Evolutionary conservation across 2,113 vertebrate species (phyloP).

Genomic region (Dicrurus megarhynchus): DNA sequence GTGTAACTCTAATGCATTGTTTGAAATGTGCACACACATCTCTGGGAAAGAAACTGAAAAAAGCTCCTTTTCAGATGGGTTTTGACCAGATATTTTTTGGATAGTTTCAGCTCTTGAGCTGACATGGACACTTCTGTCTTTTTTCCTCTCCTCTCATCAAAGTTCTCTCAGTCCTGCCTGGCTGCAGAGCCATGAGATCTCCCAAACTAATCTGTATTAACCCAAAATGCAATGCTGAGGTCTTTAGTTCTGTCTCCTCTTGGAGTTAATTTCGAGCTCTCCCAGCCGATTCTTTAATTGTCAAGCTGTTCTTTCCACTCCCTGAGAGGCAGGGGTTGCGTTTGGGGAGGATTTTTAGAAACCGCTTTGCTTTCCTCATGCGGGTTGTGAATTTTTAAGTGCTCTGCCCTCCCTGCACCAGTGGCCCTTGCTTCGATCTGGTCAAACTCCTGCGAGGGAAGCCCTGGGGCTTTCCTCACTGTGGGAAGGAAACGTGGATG

Average conservation of each 20-base stretch:
- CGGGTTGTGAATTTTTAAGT: background rate
- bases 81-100: background rate
- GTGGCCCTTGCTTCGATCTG: background rate
- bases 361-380: background rate
- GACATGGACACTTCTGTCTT: background rate
- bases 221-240: fast-evolving
- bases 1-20: background rate
- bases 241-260: background rate
- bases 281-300: background rate
- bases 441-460: background rate
- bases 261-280: background rate
- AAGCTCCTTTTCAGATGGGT: background rate
- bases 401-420: background rate
- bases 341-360: background rate
- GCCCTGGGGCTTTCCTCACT: background rate
- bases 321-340: background rate
- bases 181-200: background rate
- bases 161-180: background rate
- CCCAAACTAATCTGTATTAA: background rate
- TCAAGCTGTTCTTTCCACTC: background rate
- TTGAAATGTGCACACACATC: background rate
- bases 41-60: background rate
- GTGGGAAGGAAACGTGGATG: background rate
- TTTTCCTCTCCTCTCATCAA: background rate
- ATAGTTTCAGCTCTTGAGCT: background rate